phyloP scores from a whole-genome alignment of 2,113 vertebrate species.

The Calidris pugnax region DNA sequence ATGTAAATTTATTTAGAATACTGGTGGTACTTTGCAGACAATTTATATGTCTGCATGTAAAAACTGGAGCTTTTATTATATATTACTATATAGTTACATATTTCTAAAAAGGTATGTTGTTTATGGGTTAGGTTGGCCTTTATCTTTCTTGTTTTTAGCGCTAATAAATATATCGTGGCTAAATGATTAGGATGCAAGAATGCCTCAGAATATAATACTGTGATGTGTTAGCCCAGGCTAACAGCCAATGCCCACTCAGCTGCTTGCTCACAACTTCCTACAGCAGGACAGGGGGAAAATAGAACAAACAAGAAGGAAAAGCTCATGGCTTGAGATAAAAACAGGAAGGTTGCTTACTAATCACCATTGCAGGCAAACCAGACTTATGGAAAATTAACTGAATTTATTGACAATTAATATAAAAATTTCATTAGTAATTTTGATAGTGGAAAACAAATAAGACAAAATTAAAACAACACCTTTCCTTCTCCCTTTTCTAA shows the following conservation, averaged over 20 bases:
- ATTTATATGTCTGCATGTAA: background rate
- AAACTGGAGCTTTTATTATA: background rate
- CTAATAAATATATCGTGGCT: background rate
- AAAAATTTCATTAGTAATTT: background rate
- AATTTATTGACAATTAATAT: background rate
- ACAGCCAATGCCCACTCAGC: background rate
- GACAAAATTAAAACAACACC: background rate
- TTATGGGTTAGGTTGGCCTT: background rate
- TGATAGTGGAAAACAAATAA: background rate
- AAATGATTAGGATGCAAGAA: background rate
- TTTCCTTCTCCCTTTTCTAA: background rate
- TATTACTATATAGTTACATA: background rate
- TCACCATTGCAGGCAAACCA: background rate
- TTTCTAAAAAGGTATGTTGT: background rate
- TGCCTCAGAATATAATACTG: background rate
- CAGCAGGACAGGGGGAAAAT: background rate
- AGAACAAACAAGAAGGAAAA: background rate
- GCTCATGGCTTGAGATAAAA: background rate
- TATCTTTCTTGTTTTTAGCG: background rate
- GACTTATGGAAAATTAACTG: background rate
- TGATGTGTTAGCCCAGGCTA: background rate
- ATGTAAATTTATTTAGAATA: background rate
- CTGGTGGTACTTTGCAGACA: background rate
- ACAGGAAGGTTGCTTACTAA: background rate
- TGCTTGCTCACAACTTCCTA: background rate